These are phyloP conservation scores for Ophthalmotilapia sp. DNA, from an alignment of 2,113 vertebrate species.

Conservation along the genomic window DNA sequence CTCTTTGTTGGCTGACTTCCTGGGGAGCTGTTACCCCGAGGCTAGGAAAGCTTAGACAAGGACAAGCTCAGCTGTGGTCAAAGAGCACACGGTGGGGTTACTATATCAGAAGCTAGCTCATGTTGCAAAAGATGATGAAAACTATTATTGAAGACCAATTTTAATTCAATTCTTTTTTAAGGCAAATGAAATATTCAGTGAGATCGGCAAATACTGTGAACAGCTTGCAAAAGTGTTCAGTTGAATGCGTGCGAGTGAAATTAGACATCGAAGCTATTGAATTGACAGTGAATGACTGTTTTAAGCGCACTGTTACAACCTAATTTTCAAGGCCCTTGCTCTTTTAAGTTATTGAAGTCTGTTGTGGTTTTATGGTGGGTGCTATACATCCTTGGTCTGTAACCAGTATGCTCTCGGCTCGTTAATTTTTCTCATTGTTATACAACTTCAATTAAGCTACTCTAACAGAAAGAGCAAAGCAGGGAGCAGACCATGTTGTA, in stretches of 20 bases:
- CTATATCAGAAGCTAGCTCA: not conserved
- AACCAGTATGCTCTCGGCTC: conserved; percentile 40
- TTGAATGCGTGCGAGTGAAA: conserved; percentile 54
- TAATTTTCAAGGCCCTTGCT: conserved; percentile 40
- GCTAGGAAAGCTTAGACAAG: conserved; percentile 43
- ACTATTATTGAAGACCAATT: conserved; percentile 31
- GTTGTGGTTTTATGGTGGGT: conserved; percentile 47
- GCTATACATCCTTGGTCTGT: conserved; percentile 33
- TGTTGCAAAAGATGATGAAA: conserved; percentile 20
- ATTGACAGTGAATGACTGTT: conserved; percentile 38
- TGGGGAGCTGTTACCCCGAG: conserved; percentile 27
- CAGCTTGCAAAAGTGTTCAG: conserved; percentile 42
- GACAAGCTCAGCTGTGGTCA: conserved; percentile 31
- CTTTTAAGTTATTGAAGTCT: conserved; percentile 55
- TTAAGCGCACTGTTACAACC: conserved; percentile 35
- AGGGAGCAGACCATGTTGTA: not conserved
- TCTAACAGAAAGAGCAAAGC: conserved; percentile 22
- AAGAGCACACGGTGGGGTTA: conserved; percentile 24
- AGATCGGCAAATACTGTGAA: conserved; percentile 14
- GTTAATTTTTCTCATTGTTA: conserved; percentile 65
- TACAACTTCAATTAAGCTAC: conserved; percentile 61
- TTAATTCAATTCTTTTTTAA: conserved; percentile 10
- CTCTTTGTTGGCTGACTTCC: conserved; percentile 47
- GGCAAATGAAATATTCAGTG: conserved; percentile 56
- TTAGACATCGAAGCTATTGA: conserved; percentile 41